Evolutionary conservation across 1,140 invertebrate species (phyloP), one percentile per base, ranked within the genome.

Genomic region (Bombyx mandarina): DNA sequence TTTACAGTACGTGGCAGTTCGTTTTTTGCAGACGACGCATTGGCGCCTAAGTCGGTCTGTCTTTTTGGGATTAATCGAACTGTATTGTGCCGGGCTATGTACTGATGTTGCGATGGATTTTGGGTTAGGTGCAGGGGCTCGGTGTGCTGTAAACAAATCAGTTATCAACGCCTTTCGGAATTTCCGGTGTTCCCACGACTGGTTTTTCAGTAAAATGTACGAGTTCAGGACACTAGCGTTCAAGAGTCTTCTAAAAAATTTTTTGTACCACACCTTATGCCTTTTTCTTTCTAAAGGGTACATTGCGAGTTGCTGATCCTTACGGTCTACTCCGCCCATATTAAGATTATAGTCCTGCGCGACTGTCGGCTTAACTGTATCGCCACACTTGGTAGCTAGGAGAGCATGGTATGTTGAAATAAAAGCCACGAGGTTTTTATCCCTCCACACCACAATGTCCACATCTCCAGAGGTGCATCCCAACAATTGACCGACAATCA

Each of bases 351-450:
- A 60, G 45, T 55, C 58, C 10, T 44, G 5, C 8, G 54, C 43
- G 7, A 60, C 47, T 2, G n/a, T 6, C 10, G 52, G 58, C n/a
- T 60, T 60, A 22, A 18, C 12, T 18, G 12, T 18, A 18, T 18
- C 12, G 12, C 12, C 12, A 18, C 12, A 18, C 12, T 18, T 18
- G 12, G 47, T 12, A 42, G 18, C n/a, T 5, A 45, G 12, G 4
- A 7, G 44, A 42, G 48, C 54, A 47, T 62, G 57, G 48, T 48
- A 58, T 5, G 60, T 61, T 9, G 60, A 61, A 9, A 61, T 57
- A 22, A 48, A 58, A n/a, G 43, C 46, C 22, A 62, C 56, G 6
- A 26, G 35, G 10, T 52, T 54, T 3, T 46, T 52, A 22, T 62
- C 53, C 44, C 56, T 47, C 47, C 48, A 61, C 3, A 51, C 22